A percentile compares a stretch with the other conserved stretches of the same genome.
Evolutionary conservation across 1,140 invertebrate genomes (phyloP).

Genomic region (Macrosteles quadrilineatus): DNA sequence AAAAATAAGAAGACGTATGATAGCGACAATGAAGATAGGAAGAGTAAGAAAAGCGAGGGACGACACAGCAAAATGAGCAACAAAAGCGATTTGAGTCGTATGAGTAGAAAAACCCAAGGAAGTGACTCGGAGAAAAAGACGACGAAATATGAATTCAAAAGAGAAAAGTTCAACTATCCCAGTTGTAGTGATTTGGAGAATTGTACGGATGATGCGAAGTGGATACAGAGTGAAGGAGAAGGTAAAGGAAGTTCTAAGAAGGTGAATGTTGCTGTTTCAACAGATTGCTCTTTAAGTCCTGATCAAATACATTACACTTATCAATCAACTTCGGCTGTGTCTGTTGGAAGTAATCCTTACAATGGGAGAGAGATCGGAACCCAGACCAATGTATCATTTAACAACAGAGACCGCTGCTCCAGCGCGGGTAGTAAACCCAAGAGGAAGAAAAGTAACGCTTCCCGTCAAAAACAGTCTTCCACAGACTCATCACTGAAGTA

Average conservation of each 20-base stretch:
- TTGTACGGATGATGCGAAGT: conserved; percentile 22
- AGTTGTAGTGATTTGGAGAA: conserved; percentile 28
- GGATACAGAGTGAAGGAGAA: conserved; percentile 22
- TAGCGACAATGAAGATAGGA: neutral
- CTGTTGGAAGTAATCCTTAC: conserved; percentile 2
- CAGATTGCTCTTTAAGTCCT: conserved; percentile 20
- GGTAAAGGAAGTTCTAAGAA: conserved; percentile 12
- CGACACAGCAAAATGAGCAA: conserved; percentile 20
- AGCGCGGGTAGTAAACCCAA: neutral
- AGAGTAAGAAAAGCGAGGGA: neutral
- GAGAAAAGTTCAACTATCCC: conserved; percentile 6
- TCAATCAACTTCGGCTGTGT: conserved; percentile 11
- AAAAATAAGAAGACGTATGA: neutral
- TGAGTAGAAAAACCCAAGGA: conserved; percentile 3
- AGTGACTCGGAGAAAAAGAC: neutral
- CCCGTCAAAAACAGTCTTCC: conserved; percentile 1
- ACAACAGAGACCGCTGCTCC: conserved; percentile 8
- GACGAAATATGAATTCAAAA: neutral
- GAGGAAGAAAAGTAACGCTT: conserved; percentile 18
- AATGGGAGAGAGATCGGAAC: conserved; percentile 17
- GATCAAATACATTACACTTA: conserved; percentile 2
- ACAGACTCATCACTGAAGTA: neutral
- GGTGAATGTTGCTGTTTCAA: conserved; percentile 8
- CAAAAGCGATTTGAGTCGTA: conserved; percentile 13
- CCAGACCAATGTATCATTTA: conserved; percentile 20